Percentiles rank a stretch among this genome's conserved stretches.
Conservation (phyloP, 1,140 invertebrate genomes). For the Eueides isabella region DNA sequence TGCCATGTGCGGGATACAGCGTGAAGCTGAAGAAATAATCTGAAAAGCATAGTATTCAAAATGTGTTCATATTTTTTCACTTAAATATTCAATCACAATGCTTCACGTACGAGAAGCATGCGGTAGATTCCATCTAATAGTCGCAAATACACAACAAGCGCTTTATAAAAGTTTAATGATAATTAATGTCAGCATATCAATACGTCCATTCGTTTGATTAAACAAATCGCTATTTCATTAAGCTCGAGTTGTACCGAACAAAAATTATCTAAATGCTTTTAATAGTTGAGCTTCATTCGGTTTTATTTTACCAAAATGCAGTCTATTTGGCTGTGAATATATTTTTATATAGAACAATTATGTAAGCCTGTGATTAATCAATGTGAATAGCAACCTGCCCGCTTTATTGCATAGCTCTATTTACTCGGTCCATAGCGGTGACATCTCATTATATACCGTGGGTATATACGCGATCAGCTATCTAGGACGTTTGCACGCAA, state of each 20-base stretch:
- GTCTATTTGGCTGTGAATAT: conserved; percentile 52
- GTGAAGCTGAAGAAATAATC: too few species aligned
- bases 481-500: conserved; percentile 79
- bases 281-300: conserved; percentile 41
- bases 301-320: conserved; percentile 47
- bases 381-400: conserved; percentile 64
- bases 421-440: conserved; percentile 67
- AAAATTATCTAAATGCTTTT: conserved; percentile 42
- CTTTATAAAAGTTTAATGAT: conserved; percentile 7
- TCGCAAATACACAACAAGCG: not conserved
- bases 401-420: conserved; percentile 73
- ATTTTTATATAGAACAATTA: conserved; percentile 68
- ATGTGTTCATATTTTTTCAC: too few species aligned
- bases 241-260: conserved; percentile 29
- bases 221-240: conserved; percentile 18
- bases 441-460: conserved; percentile 77
- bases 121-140: not conserved
- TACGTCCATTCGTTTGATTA: conserved; percentile 19
- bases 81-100: too few species aligned
- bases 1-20: too few species aligned
- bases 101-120: not conserved
- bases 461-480: conserved; percentile 65
- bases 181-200: conserved; percentile 6
- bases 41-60: too few species aligned
- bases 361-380: conserved; percentile 79